Conservation (phyloP, 1,140 invertebrate genomes). For the Nomia melanderi region DNA sequence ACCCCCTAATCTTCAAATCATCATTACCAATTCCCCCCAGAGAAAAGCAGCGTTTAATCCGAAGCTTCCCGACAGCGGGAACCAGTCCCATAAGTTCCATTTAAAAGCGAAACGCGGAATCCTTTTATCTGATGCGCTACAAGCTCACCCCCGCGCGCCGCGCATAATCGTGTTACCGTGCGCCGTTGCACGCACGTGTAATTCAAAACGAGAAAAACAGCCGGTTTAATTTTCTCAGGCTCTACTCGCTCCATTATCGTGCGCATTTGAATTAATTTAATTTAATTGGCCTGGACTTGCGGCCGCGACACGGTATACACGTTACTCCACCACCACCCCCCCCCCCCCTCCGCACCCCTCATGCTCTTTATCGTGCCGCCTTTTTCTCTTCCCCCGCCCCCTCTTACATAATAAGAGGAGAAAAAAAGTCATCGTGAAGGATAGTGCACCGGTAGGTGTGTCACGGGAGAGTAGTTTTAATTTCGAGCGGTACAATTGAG, state of each 20-base stretch:
- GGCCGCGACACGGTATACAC: constrained; percentile 2
- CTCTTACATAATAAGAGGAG: neutral
- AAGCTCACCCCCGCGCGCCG: too few species aligned
- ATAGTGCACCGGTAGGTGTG: neutral
- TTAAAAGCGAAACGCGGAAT: too few species aligned
- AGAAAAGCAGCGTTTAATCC: too few species aligned
- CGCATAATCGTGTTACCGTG: neutral
- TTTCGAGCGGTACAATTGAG: constrained; percentile 29
- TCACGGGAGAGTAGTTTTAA: constrained; percentile 20
- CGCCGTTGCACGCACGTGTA: neutral
- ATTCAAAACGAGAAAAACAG: neutral
- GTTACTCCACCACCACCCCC: too few species aligned
- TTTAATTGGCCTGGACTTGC: constrained; percentile 16
- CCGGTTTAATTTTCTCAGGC: constrained; percentile 5
- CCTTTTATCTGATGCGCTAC: too few species aligned
- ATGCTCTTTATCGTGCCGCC: neutral
- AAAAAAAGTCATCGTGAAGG: constrained; percentile 13
- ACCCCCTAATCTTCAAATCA: too few species aligned
- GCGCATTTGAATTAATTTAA: constrained; percentile 33
- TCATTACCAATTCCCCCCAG: too few species aligned
- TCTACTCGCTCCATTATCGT: constrained; percentile 9
- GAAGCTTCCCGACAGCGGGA: too few species aligned
- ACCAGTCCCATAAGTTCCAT: too few species aligned
- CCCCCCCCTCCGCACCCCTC: too few species aligned
- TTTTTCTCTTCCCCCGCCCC: neutral